These are phyloP conservation scores for Dicrostonyx torquatus DNA, from an alignment of 2,797 vertebrate species.

Conservation along the genomic window DNA sequence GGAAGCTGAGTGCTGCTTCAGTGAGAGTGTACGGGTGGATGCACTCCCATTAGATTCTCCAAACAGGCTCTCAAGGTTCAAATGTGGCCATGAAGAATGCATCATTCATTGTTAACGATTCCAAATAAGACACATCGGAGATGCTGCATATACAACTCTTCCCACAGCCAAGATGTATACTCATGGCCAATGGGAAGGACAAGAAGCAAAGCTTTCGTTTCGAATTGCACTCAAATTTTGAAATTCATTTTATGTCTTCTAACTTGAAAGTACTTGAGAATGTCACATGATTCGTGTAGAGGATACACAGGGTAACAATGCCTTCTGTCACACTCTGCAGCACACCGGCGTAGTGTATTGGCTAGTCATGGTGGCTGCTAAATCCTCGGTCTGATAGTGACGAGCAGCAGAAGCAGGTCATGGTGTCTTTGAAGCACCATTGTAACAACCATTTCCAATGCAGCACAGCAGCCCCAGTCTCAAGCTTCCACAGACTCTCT, in stretches of 20 bases:
- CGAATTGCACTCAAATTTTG: neutral
- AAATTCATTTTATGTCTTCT: neutral
- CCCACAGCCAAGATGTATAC: neutral
- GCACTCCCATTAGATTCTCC: neutral
- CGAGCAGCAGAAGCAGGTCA: neutral
- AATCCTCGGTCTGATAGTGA: neutral
- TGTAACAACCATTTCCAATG: neutral
- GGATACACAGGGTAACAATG: neutral
- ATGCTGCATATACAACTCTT: neutral
- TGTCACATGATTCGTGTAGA: neutral
- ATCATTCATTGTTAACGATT: neutral
- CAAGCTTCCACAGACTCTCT: neutral
- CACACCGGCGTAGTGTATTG: neutral
- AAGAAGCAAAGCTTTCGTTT: neutral
- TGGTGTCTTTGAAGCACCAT: neutral
- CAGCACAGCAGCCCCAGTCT: neutral
- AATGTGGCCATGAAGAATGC: neutral
- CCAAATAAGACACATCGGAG: neutral
- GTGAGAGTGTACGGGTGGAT: neutral
- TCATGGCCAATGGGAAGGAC: neutral
- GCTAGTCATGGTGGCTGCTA: neutral
- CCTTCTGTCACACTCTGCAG: neutral
- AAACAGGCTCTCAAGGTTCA: neutral
- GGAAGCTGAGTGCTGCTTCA: neutral
- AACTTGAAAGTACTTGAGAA: conserved; percentile 12